phyloP scores from a whole-genome alignment of 2,888 invertebrate species.

The Diplolepis rosae region DNA sequence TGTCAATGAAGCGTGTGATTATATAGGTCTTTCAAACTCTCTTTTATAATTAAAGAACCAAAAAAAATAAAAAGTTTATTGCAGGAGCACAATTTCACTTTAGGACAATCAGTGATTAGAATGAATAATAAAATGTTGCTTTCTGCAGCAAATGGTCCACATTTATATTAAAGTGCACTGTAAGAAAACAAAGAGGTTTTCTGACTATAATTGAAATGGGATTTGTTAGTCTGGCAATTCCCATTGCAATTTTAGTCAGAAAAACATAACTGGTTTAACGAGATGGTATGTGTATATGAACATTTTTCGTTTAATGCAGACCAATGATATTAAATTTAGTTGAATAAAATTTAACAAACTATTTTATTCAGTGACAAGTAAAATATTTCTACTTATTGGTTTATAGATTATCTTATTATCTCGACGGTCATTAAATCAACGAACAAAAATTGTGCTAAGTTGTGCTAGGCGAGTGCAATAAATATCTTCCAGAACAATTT shows the following conservation, averaged over 20 bases:
- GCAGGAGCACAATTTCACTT: not conserved
- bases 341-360: not conserved
- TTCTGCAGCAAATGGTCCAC: not conserved
- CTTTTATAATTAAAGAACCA: not conserved
- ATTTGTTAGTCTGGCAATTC: slow-evolving; percentile 32
- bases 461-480: no score
- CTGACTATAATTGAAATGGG: slow-evolving; percentile 30
- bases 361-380: not conserved
- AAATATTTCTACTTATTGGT: not conserved
- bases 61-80: not conserved
- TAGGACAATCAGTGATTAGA: not conserved
- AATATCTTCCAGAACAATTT: no score
- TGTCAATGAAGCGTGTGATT: slow-evolving; percentile 29
- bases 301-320: slow-evolving; percentile 6
- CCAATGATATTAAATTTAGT: not conserved
- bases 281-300: not conserved
- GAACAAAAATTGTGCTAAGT: no score
- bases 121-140: not conserved
- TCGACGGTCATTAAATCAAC: no score
- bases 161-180: slow-evolving; percentile 1
- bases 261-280: slow-evolving; percentile 3
- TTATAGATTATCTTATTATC: not conserved
- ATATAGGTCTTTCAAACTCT: not conserved
- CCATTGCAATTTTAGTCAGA: slow-evolving; percentile 27
- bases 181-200: slow-evolving; percentile 25